Evolutionary conservation across 2,113 vertebrate genomes (phyloP), one percentile per base, ranked within the genome.

Genomic region (Fregata magnificens): DNA sequence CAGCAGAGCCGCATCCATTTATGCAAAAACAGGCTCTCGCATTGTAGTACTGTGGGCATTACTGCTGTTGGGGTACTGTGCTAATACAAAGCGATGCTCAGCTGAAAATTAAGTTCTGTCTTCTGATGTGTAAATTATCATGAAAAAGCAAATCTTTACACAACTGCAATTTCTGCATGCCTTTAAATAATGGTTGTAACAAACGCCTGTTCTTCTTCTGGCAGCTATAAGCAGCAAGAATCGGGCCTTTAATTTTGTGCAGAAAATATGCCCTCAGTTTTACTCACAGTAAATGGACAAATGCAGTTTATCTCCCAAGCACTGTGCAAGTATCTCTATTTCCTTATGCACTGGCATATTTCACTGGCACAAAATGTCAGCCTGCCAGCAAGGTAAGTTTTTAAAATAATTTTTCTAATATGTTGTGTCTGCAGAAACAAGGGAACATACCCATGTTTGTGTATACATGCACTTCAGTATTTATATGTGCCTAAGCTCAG

Each of bases 11-110:
- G n/a, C n/a, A n/a, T n/a, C n/a, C n/a, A n/a, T n/a, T n/a, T n/a
- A n/a, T n/a, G n/a, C n/a, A 80, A 61, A 45, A 28, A 0, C 18
- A 59, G 34, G 18, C 10, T 47, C 56, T 86, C 1, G 0, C 28
- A 10, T 7, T 17, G 44, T 8, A 15, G 3, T 42, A 65, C 14
- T 10, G 34, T 53, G n/a, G 22, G 7, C 11, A 6, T 9, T 25
- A 18, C 31, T 50, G 16, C 4, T 59, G 16, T 7, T 40, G 14
- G 22, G 26, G 4, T 34, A 6, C 29, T 31, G 17, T 34, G 47
- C 44, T 26, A 36, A 36, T 20, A 36, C 24, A 38, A 47, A 53
- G 10, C 2, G 1, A 6, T 45, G 20, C 16, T 40, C 21, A 55
- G 22, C 7, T 38, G 63, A 69, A 63, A 84, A 69, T 31, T 8